These are phyloP conservation scores for Apodemia hepburni DNA, from an alignment of 2,888 invertebrate genomes.

Conservation along the genomic window DNA sequence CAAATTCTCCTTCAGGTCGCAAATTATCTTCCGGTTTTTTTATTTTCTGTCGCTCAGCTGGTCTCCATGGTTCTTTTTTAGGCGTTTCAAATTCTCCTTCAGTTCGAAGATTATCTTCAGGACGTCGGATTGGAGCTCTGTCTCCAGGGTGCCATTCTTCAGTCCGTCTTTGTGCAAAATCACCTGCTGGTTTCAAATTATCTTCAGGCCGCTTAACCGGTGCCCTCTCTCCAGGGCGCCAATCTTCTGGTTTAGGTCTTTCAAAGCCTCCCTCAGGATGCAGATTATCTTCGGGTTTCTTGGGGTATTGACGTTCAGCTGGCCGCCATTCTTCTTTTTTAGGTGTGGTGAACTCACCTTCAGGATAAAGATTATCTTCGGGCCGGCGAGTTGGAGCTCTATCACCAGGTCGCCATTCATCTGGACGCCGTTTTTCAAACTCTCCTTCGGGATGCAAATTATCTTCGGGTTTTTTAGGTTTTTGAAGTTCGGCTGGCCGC, in stretches of 20 bases:
- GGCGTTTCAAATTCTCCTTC: constrained; percentile 80
- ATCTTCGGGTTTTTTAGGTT: constrained; percentile 61
- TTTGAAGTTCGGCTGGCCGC: constrained; percentile 59
- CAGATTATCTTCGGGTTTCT: constrained; percentile 77
- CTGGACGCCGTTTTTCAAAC: constrained; percentile 50
- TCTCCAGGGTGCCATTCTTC: constrained; percentile 44
- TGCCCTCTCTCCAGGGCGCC: constrained; percentile 50
- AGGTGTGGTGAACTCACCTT: constrained; percentile 69
- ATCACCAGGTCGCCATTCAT: constrained; percentile 57
- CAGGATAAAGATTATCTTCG: constrained; percentile 76
- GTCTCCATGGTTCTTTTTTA: constrained; percentile 50
- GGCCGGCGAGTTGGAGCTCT: constrained; percentile 55
- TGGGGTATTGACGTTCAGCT: constrained; percentile 56
- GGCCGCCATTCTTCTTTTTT: constrained; percentile 54
- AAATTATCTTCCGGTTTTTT: constrained; percentile 53
- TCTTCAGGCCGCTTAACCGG: constrained; percentile 43
- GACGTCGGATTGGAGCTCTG: constrained; percentile 42
- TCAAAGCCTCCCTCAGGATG: constrained; percentile 78
- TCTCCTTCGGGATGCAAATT: constrained; percentile 79
- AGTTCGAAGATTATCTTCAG: constrained; percentile 75
- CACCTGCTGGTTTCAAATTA: constrained; percentile 80
- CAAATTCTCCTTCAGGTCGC: constrained; percentile 69
- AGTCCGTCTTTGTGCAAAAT: constrained; percentile 47
- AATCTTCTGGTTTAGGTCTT: constrained; percentile 42
- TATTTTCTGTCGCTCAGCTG: constrained; percentile 70